These are phyloP conservation scores for Dascyllus trimaculatus DNA, from an alignment of 2,113 vertebrate species.

Conservation along the genomic window DNA sequence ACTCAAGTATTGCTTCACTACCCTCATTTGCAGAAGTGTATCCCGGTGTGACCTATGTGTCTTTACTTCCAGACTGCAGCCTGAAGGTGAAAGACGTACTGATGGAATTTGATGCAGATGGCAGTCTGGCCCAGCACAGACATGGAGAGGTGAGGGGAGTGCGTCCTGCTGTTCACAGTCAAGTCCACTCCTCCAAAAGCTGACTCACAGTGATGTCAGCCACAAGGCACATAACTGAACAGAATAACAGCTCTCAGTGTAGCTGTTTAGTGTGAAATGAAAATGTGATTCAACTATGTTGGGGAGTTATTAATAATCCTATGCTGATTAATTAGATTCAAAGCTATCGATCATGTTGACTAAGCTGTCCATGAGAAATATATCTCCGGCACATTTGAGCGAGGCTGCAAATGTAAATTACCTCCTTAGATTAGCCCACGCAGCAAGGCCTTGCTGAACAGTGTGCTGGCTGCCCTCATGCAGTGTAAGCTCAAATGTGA, in stretches of 20 bases:
- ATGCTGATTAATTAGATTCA: constrained; percentile 55
- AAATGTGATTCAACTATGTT: constrained; percentile 30
- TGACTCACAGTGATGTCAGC: constrained; percentile 16
- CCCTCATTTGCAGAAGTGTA: background rate
- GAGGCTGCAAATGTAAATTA: constrained; percentile 67
- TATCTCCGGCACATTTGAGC: constrained; percentile 24
- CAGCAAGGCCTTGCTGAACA: constrained; percentile 44
- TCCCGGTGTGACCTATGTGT: constrained; percentile 54
- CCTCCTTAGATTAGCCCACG: constrained; percentile 66
- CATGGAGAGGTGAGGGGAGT: constrained; percentile 89
- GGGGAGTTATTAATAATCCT: constrained; percentile 46
- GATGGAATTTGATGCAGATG: constrained; percentile 87
- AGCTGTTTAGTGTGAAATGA: constrained; percentile 30
- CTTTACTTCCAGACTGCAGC: constrained; percentile 87
- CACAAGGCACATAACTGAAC: background rate
- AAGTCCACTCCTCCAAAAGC: constrained; percentile 20
- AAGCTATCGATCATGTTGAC: constrained; percentile 60
- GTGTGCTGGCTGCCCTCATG: constrained; percentile 47
- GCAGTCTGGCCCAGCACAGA: constrained; percentile 84
- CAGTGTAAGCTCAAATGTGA: constrained; percentile 55
- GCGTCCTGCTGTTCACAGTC: constrained; percentile 40
- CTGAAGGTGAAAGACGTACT: constrained; percentile 93
- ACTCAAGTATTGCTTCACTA: background rate
- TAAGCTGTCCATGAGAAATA: constrained; percentile 53
- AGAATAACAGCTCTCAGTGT: constrained; percentile 5